These are phyloP conservation scores for Nasonia vitripennis DNA, from an alignment of 1,140 invertebrate species.

Conservation along the genomic window DNA sequence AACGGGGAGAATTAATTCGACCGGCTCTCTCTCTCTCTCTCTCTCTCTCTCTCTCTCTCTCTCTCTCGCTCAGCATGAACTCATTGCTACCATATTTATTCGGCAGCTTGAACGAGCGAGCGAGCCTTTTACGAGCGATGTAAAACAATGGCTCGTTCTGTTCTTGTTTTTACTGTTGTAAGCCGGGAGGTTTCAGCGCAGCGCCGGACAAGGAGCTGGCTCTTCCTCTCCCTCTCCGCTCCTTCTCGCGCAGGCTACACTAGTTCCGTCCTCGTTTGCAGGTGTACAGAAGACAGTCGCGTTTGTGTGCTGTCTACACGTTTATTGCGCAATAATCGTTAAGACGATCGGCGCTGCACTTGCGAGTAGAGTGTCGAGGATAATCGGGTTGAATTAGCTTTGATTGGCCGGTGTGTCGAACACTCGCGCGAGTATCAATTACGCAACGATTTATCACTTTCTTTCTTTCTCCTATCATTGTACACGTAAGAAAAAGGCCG, in stretches of 20 bases:
- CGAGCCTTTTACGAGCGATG: slow-evolving; percentile 58
- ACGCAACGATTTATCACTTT: slow-evolving; percentile 6
- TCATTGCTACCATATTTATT: slow-evolving; percentile 60
- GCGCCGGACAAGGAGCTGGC: slow-evolving; percentile 17
- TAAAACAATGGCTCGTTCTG: slow-evolving; percentile 66
- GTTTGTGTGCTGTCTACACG: slow-evolving; percentile 19
- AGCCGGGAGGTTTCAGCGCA: slow-evolving; percentile 5
- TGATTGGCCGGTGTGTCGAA: background rate
- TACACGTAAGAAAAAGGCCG: background rate
- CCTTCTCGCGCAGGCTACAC: background rate
- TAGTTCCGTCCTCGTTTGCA: slow-evolving; percentile 15
- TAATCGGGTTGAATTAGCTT: background rate
- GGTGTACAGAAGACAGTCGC: background rate
- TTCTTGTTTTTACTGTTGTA: slow-evolving; percentile 46
- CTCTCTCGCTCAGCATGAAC: slow-evolving; percentile 7
- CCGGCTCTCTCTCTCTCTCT: no score
- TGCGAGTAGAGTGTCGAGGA: background rate
- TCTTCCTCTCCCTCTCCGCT: background rate
- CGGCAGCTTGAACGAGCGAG: slow-evolving; percentile 36
- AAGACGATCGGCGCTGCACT: slow-evolving; percentile 50
- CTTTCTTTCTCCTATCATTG: background rate
- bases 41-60: slow-evolving; percentile 9
- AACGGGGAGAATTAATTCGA: slow-evolving; percentile 44
- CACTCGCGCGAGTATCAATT: background rate
- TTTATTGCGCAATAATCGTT: slow-evolving; percentile 70